Evolutionary conservation across 1,140 invertebrate species (phyloP), one percentile per base, ranked within the genome.

Genomic region (Trichonephila clavipes): DNA sequence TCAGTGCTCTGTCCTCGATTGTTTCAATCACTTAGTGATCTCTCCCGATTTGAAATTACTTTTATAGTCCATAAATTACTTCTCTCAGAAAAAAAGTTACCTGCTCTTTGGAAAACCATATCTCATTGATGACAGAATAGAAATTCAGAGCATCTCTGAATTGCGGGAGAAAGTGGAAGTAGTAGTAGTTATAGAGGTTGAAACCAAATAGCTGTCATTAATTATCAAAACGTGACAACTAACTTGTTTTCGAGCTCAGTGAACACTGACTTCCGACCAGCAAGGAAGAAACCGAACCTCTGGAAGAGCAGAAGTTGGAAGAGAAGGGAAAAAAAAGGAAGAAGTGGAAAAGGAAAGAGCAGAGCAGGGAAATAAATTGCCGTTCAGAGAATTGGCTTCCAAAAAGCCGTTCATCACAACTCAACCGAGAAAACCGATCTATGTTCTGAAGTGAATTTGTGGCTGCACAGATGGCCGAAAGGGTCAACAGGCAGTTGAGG

Each of bases 391-490:
- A 77, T 77, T 69, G 66, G 24, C n/a, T 69, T 69, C n/a, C n/a
- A 69, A 69, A 77, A 34, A 40, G 28, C 72, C 72, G 72, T 77
- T 77, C 72, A 77, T 77, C 72, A 77, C 72, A 77, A 77, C 24
- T 77, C 24, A 77, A 40, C 72, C 72, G 72, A 4, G 72, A 28
- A 77, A 77, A 77, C 72, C 72, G 34, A 77, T 77, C 72, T 77
- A 24, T 69, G 66, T 69, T 1, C 66, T n/a, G 66, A 12, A 77
- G 72, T 77, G 72, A 40, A 77, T 77, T 77, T 77, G 72, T 77
- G 72, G 72, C 72, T 77, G 72, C 82, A 51, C 82, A 83, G 82
- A 83, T 83, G 82, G 82, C 82, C 51, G 82, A 83, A 83, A 83
- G 82, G 82, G 82, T 83, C 82, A 83, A 77, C 72, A 77, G 18